These are phyloP conservation scores for Acutogordius australiensis DNA, from an alignment of 2,888 invertebrate species.

Conservation along the genomic window DNA sequence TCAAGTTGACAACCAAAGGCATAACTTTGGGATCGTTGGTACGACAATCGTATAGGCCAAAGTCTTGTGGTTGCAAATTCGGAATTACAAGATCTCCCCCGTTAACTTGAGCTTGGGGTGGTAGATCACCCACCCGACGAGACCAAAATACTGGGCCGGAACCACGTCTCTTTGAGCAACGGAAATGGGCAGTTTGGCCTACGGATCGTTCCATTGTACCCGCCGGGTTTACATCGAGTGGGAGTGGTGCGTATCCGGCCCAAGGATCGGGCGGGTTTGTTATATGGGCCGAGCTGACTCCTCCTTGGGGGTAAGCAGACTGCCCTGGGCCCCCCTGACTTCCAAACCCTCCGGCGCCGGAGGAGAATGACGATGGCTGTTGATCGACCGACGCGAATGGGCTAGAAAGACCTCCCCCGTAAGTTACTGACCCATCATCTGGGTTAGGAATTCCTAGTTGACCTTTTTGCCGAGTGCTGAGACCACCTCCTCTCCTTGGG, in stretches of 20 bases:
- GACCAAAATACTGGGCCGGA: neutral
- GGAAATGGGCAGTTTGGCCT: neutral
- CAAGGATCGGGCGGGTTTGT: no score
- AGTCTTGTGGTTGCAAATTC: neutral
- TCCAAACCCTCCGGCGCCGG: no score
- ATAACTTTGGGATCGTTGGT: neutral
- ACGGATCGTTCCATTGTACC: neutral
- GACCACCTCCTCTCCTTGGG: no score
- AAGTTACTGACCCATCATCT: no score
- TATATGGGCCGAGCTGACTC: no score
- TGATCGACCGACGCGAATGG: no score
- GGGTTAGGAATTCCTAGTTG: no score
- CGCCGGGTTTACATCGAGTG: neutral
- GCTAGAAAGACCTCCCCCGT: no score
- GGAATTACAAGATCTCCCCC: neutral
- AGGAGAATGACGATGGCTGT: no score
- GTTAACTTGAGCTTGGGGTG: neutral
- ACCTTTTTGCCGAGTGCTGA: no score
- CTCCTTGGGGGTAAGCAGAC: no score
- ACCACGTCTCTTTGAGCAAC: neutral
- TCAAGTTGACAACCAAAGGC: neutral
- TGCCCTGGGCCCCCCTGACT: no score
- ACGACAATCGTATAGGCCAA: neutral
- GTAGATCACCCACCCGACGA: neutral
- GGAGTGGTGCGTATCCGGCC: neutral